Evolutionary conservation across 2,113 vertebrate species (phyloP), one percentile per base, ranked within the genome.

Genomic region (Toxotes jaculatrix): DNA sequence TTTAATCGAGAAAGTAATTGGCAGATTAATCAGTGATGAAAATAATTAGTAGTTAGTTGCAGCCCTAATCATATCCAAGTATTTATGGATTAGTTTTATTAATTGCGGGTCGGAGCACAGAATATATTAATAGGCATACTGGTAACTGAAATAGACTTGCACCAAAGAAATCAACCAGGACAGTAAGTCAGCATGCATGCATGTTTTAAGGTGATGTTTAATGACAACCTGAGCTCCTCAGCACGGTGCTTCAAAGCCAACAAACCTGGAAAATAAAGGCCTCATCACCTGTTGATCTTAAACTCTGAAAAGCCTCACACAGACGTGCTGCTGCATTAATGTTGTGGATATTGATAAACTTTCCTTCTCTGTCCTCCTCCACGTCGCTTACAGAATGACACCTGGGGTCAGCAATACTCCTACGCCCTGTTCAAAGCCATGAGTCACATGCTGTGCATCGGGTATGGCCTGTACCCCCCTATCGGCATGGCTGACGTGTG

Each of bases 361-460:
- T 63, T 70, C 27, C 27, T 27, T 40, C 27, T 45, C 72, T 65
- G 34, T 68, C 40, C 77, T 83, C 71, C 67, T 87, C 77, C 66
- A 14, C 74, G 23, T 75, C 72, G 45, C 74, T 74, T 80, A 11
- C 91, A 99, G 98, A 98, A 99, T 23, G 97, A 97, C 94, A 98
- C 98, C 0, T 99, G 98, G 98, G 97, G 97, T 47, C 98, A 97
- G 96, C 98, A 99, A 90, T 99, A 99, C 80, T 98, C 98, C 84
- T 97, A 98, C 4, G 98, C 98, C 1, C 96, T 99, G 76, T 99
- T 99, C 95, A 99, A 99, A 92, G 98, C 98, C 86, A 99, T 99
- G 98, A 99, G 98, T 82, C 98, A 99, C 95, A 99, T 99, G 98
- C 95, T 99, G 72, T 99, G 98, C 89, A 99, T 99, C 4, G 98